Evolutionary conservation across 1,140 invertebrate species (phyloP), one percentile per base, ranked within the genome.

Genomic region (Listronotus oregonensis): DNA sequence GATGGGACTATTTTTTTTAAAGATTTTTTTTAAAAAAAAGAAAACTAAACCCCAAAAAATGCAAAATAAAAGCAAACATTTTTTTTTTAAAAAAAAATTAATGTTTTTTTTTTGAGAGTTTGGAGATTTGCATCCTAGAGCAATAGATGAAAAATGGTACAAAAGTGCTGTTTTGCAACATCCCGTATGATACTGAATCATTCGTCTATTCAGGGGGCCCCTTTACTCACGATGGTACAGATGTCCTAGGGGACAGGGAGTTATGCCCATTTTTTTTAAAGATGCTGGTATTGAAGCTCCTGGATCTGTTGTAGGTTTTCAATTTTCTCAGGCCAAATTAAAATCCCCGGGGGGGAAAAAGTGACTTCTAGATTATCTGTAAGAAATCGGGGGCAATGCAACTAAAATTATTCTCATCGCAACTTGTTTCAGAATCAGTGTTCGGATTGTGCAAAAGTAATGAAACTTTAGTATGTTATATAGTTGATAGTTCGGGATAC

Each of bases 111-210:
- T 76, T 73, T 90, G 87, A 10, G 87, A 89, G 62, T 95, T 95
- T 76, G 90, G 92, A 17, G 88, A 93, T 69, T 79, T 85, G 18
- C 87, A 95, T 76, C 87, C 85, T 12, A 85, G 85, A 55, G 89
- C 94, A 0, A 92, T 95, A 15, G 92, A 97, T 75, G 94, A 96
- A 77, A 87, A 90, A 0, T 97, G 94, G 91, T 98, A 97, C 75
- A 91, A 91, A 76, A 87, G 91, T 49, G 94, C 95, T 3, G 92
- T 97, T 4, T 85, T 96, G 40, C 91, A 93, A 71, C 90, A 93
- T 78, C 83, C n/a, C 88, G 72, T 82, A 90, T 31, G 89, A 92
- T 68, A 82, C 86, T 3, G 86, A 92, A 21, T 86, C 86, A 0
- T 88, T 92, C 71, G 90, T 93, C 0, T 91, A 91, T 74, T 87